Percentiles rank a stretch among this genome's conserved stretches.
These are phyloP conservation scores for Digitonthophagus gazella DNA, from an alignment of 2,888 invertebrate species.

Conservation along the genomic window DNA sequence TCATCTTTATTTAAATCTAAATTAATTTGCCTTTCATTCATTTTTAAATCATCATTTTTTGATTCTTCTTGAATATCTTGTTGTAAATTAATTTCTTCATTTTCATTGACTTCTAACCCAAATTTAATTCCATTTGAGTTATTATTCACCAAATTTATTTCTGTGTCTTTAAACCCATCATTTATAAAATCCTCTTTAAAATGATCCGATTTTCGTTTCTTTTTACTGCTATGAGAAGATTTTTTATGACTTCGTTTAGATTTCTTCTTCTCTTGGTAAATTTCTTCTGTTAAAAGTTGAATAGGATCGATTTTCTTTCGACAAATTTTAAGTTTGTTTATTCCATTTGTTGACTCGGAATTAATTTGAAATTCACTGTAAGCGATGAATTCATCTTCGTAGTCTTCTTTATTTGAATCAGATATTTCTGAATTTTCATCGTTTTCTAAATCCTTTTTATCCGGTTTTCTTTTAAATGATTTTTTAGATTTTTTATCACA, in stretches of 20 bases:
- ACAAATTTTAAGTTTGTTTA: constrained; percentile 22
- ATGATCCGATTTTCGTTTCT: constrained; percentile 6
- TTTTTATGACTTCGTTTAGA: constrained; percentile 7
- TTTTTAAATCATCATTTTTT: background rate
- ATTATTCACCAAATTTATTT: background rate
- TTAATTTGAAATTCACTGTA: constrained; percentile 23
- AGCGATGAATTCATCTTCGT: background rate
- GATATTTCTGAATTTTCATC: too few relatives aligned
- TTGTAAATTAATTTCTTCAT: background rate
- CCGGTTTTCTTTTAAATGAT: background rate
- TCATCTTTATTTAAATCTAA: too few relatives aligned
- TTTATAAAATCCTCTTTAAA: background rate
- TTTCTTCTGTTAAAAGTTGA: constrained; percentile 2
- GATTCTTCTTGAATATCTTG: background rate
- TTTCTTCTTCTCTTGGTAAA: constrained; percentile 8
- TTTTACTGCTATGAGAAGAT: background rate
- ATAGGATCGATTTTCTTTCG: constrained; percentile 18
- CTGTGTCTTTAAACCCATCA: too few relatives aligned
- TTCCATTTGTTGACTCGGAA: constrained; percentile 18
- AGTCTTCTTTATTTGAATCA: constrained; percentile 7
- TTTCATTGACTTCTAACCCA: too few relatives aligned
- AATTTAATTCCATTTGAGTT: background rate
- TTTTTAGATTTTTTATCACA: background rate
- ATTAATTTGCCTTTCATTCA: too few relatives aligned
- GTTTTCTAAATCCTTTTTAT: too few relatives aligned